Base-by-base conservation (phyloP, 2,888 invertebrate genomes). In the Apotomis betuletana region DNA sequence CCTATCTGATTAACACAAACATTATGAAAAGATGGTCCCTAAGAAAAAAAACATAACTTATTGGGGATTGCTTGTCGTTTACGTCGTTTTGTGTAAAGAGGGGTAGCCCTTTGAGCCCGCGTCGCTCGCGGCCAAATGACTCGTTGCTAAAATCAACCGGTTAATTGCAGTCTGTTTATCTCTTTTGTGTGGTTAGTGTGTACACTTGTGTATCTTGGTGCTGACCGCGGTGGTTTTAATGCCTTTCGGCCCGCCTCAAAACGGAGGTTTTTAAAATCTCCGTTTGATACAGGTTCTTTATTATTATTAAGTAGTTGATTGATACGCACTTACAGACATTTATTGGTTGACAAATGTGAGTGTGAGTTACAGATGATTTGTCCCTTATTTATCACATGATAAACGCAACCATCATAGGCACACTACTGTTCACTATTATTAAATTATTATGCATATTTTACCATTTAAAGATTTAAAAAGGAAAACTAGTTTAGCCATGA, bases 1-100 rank as follows among this genome's bases (percentile, higher is more conserved):
- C 85, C 84, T 90, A 90, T 90, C 90, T 87, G 90, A 90, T 90
- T 91, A 91, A 81, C 83, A 83, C 89, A 89, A 90, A 90, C 90
- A 90, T 81, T 81, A 81, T 83, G 83, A 83, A 82, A 81, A 79
- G 80, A 78, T 74, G 76, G 76, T 76, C 76, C 75, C 74, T 75
- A 76, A 75, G 69, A 67, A 52, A 46, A 46, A 65, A 12, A 55
- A 2, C 5, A 5, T 8, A 5, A 15, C 5, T 27, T 15, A 27
- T 9, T 46, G 15, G 44, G n/a, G 9, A n/a, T 10, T 10, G 27
- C 46, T 55, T 36, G 65, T 55, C n/a, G 55, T 41, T 65, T 65
- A 27, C 0, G 15, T 6, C 55, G 27, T 65, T 65, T 54, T 44
- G 67, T 73, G 59, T 70, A 68, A 74, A 52, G 52, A 54, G 64